Percentiles rank a stretch among this genome's conserved stretches.
These are phyloP conservation scores for Mesorhabditis sp. DNA, from an alignment of 2,888 invertebrate species.

Conservation along the genomic window DNA sequence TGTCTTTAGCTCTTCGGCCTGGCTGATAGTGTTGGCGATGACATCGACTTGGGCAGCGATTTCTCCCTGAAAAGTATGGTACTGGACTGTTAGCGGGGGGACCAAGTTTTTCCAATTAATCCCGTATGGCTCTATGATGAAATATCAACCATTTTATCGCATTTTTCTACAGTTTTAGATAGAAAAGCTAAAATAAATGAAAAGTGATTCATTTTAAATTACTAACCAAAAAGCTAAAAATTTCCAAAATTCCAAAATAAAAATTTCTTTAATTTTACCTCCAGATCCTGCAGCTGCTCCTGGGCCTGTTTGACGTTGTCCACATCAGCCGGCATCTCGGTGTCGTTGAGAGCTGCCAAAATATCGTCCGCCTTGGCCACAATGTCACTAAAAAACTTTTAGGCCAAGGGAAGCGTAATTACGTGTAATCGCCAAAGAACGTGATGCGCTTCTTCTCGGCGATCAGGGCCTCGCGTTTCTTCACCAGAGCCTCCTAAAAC, in stretches of 20 bases:
- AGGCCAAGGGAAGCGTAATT: background rate
- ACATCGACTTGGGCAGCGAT: background rate
- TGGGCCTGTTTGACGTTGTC: background rate
- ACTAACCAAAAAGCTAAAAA: no score
- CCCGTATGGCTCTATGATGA: no score
- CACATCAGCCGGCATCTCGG: background rate
- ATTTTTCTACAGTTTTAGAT: no score
- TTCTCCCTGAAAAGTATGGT: background rate
- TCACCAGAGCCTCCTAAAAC: constrained; percentile 1
- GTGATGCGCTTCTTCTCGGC: background rate
- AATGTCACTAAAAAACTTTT: constrained; percentile 4
- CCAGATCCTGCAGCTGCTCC: background rate
- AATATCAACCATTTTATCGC: no score
- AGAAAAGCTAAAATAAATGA: no score
- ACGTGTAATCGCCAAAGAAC: background rate
- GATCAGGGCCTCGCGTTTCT: background rate
- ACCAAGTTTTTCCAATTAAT: no score
- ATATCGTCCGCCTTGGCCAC: background rate
- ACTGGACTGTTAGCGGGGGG: no score
- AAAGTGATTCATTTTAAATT: no score
- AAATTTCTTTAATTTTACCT: background rate
- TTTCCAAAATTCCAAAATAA: background rate
- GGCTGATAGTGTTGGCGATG: background rate
- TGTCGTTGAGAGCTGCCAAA: background rate
- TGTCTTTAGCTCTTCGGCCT: background rate